phyloP scores from a whole-genome alignment of 64 coral and sea anemone species.

The Stylophora pistillata region DNA sequence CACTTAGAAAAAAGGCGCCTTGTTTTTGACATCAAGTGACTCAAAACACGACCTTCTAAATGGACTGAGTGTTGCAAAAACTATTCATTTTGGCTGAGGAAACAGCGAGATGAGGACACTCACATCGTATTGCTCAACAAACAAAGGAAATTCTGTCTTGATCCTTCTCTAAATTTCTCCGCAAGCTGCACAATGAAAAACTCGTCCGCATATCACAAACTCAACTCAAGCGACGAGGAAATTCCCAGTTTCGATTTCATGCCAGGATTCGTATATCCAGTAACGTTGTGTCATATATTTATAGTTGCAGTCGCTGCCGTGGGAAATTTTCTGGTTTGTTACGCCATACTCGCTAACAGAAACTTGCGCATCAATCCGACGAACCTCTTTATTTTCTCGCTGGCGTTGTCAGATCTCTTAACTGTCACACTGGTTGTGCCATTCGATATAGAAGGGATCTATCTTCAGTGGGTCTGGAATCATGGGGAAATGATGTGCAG shows the following conservation, averaged over 20 bases:
- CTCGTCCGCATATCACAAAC: neutral
- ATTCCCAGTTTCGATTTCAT: neutral
- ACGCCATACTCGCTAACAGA: constrained; percentile 18
- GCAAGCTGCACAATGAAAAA: neutral
- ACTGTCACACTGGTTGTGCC: constrained; percentile 11
- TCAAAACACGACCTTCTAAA: neutral
- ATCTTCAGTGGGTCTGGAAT: constrained; percentile 40
- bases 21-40: neutral
- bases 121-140: too few relatives aligned
- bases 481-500: constrained; percentile 68
- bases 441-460: constrained; percentile 67
- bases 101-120: neutral
- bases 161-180: too few relatives aligned
- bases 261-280: constrained; percentile 45
- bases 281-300: constrained; percentile 54
- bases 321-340: constrained; percentile 48
- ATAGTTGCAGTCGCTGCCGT: constrained; percentile 3
- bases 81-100: neutral
- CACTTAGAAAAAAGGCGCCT: neutral
- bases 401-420: constrained; percentile 46
- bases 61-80: neutral
- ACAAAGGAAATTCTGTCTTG: too few relatives aligned
- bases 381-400: constrained; percentile 50
- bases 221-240: neutral
- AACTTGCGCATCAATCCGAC: constrained; percentile 49